Evolutionary conservation across 2,113 vertebrate species (phyloP).

Genomic region (Polypterus bichir): DNA sequence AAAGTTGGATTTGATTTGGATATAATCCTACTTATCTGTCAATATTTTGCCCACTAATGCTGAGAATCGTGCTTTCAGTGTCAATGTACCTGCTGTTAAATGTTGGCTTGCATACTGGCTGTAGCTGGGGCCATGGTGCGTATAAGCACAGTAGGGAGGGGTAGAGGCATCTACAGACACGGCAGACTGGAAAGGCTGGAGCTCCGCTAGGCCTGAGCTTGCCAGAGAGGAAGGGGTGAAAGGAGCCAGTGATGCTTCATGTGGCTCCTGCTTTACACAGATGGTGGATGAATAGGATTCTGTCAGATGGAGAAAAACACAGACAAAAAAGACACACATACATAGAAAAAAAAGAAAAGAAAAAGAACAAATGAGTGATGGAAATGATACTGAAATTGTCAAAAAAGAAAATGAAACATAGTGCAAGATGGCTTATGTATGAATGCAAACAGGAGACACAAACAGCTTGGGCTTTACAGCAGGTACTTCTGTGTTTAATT

Average conservation of each 20-base stretch:
- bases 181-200: slow-evolving; percentile 72
- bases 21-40: too few relatives aligned
- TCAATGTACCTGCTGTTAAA: slow-evolving; percentile 71
- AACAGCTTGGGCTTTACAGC: too few relatives aligned
- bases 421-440: too few relatives aligned
- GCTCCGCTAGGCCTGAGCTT: slow-evolving; percentile 67
- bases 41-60: background rate
- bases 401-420: background rate
- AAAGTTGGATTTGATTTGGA: too few relatives aligned
- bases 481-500: too few relatives aligned
- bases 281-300: slow-evolving; percentile 70
- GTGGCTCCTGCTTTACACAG: slow-evolving; percentile 79
- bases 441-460: too few relatives aligned
- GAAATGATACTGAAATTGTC: slow-evolving; percentile 1
- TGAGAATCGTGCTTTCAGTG: slow-evolving; percentile 32
- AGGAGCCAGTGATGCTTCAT: slow-evolving; percentile 78
- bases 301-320: slow-evolving; percentile 46
- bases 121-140: slow-evolving; percentile 63
- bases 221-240: slow-evolving; percentile 71
- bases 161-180: slow-evolving; percentile 72
- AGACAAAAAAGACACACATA: slow-evolving; percentile 22
- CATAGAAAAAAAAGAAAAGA: slow-evolving; percentile 3
- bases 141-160: slow-evolving; percentile 65
- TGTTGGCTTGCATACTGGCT: slow-evolving; percentile 73
- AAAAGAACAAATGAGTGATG: slow-evolving; percentile 7